phyloP scores from a whole-genome alignment of 1,140 invertebrate species.

The Globodera ellingtonae region DNA sequence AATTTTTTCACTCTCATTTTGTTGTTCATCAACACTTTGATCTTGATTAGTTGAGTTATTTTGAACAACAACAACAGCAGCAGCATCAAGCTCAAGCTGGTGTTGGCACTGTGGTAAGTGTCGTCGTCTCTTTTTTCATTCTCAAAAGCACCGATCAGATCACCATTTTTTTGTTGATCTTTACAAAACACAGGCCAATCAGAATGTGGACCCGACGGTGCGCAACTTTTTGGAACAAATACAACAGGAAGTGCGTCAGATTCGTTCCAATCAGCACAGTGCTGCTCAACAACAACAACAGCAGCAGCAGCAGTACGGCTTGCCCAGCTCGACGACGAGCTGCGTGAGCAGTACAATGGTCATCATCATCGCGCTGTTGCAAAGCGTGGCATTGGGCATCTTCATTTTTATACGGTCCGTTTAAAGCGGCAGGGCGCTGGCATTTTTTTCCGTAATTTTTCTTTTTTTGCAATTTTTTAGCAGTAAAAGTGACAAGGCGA shows the following conservation, averaged over 20 bases:
- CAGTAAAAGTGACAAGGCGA: slow-evolving; percentile 63
- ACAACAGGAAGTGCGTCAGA: slow-evolving; percentile 51
- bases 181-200: not conserved
- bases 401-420: slow-evolving; percentile 61
- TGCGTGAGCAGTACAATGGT: slow-evolving; percentile 60
- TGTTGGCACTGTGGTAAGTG: not conserved
- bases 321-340: slow-evolving; percentile 14
- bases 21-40: too few relatives aligned
- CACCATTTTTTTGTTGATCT: too few relatives aligned
- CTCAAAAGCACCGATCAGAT: not conserved
- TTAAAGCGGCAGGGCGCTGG: not conserved
- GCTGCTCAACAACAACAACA: slow-evolving; percentile 8
- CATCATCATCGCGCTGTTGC: slow-evolving; percentile 51
- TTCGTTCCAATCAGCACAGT: slow-evolving; percentile 43
- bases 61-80: slow-evolving; percentile 20
- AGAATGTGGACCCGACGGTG: slow-evolving; percentile 32
- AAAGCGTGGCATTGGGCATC: slow-evolving; percentile 51
- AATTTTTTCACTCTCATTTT: too few relatives aligned
- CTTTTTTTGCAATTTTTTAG: slow-evolving; percentile 46
- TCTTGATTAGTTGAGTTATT: too few relatives aligned
- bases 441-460: not conserved
- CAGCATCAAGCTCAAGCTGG: slow-evolving; percentile 20
- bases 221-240: slow-evolving; percentile 49
- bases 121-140: not conserved
- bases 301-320: slow-evolving; percentile 6